These are phyloP conservation scores for Mactra quadrangularis DNA, from an alignment of 1,140 invertebrate species.

Conservation along the genomic window DNA sequence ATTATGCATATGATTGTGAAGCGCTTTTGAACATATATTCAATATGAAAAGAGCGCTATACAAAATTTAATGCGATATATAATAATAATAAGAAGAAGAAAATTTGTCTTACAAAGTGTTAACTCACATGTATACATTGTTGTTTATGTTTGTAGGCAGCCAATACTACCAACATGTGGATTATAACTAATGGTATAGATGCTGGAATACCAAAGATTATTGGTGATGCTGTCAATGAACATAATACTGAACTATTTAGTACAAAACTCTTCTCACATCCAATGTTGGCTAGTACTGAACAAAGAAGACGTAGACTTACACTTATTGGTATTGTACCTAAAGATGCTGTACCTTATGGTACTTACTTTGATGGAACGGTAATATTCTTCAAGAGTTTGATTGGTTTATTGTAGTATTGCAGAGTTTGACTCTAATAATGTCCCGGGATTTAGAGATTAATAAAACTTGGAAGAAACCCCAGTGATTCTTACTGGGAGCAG, in stretches of 20 bases:
- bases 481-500: no score
- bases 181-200: constrained; percentile 83
- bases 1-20: no score
- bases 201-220: constrained; percentile 81
- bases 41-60: no score
- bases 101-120: no score
- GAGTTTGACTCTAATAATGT: neutral
- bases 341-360: constrained; percentile 65
- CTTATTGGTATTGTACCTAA: constrained; percentile 73
- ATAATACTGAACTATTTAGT: constrained; percentile 68
- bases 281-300: constrained; percentile 21
- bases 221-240: constrained; percentile 81
- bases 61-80: no score
- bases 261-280: constrained; percentile 55
- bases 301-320: constrained; percentile 67
- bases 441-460: no score
- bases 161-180: constrained; percentile 84
- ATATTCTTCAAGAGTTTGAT: constrained; percentile 9
- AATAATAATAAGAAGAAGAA: no score
- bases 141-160: constrained; percentile 72
- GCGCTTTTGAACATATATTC: no score
- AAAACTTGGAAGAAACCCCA: no score
- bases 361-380: constrained; percentile 72
- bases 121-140: no score
- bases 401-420: neutral